Evolutionary conservation across 2,113 vertebrate species (phyloP), one percentile per base, ranked within the genome.

Genomic region (Corythornis cristatus): DNA sequence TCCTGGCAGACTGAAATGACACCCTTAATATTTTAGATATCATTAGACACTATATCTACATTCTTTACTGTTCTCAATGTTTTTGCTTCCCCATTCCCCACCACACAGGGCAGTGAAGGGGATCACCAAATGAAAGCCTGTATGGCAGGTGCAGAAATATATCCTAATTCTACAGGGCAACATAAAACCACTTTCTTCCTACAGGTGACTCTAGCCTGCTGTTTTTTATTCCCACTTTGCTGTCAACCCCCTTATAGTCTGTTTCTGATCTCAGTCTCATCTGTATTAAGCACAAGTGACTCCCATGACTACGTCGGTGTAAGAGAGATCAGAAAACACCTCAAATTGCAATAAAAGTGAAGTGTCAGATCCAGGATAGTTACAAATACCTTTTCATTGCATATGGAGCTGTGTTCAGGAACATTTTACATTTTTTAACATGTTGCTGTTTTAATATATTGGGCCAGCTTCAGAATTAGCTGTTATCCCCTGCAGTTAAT

Each of bases 231-330:
- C 12, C 31, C 28, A 15, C 17, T 68, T 56, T 50, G 31, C 26
- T 86, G 21, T 51, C 56, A 61, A 18, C 13, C 6, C 28, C 21
- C 17, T 65, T 48, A 22, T 2, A 3, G 8, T 72, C 45, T 33
- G 12, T 65, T 65, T 79, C 84, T 72, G 45, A n/a, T 68, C 31
- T 51, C 35, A 37, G 40, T 19, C 45, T 84, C n/a, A 65, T 28
- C 22, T 60, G 13, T 43, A 43, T 26, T 21, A 84, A 82, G 48
- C 53, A 78, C 20, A 48, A 77, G 18, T 48, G 54, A 84, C 12
- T 68, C 45, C 48, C 8, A 1, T 64, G 77, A 67, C n/a, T 70
- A 29, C 8, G 33, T 2, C 3, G 0, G 0, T 2, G 1, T n/a
- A 40, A 46, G 21, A 13, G 60, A 68, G 31, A 71, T 15, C 33